Base-by-base conservation (phyloP, 2,113 vertebrate species). In the Nettapus auritus region DNA sequence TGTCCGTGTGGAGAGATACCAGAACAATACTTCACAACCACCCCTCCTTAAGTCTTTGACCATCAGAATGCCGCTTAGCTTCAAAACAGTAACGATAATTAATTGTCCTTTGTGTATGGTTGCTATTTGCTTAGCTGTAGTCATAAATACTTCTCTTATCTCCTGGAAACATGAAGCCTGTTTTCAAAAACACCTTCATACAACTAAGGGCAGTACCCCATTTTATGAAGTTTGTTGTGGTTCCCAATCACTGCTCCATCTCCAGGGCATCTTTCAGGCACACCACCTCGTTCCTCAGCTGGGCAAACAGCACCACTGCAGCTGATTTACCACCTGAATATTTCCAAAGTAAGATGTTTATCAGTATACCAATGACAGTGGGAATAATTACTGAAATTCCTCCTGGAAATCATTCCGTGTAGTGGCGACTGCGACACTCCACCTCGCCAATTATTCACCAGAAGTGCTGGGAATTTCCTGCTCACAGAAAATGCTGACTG, bases 381-480 rank as follows among this genome's bases (percentile, higher is more conserved):
- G 77, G 82, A 93, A 96, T 90, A 95, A 95, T 95, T 90, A 94
- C 82, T 68, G 56, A 90, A 96, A 96, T 90, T 90, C 94, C 94
- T 94, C 86, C 90, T 85, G 90, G 93, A 95, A 90, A 94, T 90
- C 57, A 48, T 44, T 94, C 88, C 69, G 25, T 18, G 25, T 22
- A 22, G 28, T 71, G 50, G 83, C 57, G 81, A 93, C 79, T 46
- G 46, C 59, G 9, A 38, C 50, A 79, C 40, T 89, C 60, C 73
- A 94, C 89, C 86, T 89, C 90, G 88, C 69, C 40, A 84, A 75
- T 94, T 90, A 90, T 82, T 89, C 88, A 84, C 80, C 40, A 93
- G 66, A 90, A 95, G 74, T 17, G 70, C 90, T 88, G 48, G 62
- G 88, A 93, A 94, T 89, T 84, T 70, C 62, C 59, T 77, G 59